Base-by-base conservation (phyloP, 2,888 invertebrate species). In the Aspidapion aeneum region DNA sequence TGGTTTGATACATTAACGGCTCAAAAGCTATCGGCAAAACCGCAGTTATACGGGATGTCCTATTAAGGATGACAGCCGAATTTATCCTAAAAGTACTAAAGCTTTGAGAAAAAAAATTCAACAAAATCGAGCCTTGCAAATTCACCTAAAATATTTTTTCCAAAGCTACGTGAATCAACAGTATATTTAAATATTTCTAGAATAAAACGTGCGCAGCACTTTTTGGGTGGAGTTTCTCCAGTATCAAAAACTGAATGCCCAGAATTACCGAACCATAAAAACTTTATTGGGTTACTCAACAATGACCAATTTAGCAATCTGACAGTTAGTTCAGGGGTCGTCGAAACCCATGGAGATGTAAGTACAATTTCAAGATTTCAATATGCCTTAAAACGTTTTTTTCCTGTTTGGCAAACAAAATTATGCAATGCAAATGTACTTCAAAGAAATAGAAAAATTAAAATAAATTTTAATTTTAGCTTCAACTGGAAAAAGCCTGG, bases 151-250 rank as follows among this genome's bases (percentile, higher is more conserved):
- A n/a, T n/a, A n/a, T n/a, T n/a, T n/a, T n/a, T n/a, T n/a, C n/a
- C n/a, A n/a, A n/a, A n/a, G n/a, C n/a, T n/a, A n/a, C n/a, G n/a
- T 17, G n/a, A 48, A 22, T 21, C 18, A 35, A 55, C 54, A 18
- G 19, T 52, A 3, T 58, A 1, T 58, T 50, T 50, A 18, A 21
- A 9, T 59, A 19, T 16, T 60, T 63, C 18, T 50, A 76, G 75
- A 69, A 72, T 79, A 18, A 75, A 72, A 60, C 81, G 83, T 52
- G 88, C 90, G 0, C 82, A 85, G 35, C 90, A 93, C 78, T 93
- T 91, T 81, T 84, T 95, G 72, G 97, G 94, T 1, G 97, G 97
- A 0, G 84, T 91, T 1, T 91, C 94, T 2, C 93, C 94, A 1
- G 85, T 87, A 66, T 79, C 82, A n/a, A 65, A 57, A 1, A 58